Base-by-base conservation (phyloP, 1,140 invertebrate species). In the Magallana ariakensis region DNA sequence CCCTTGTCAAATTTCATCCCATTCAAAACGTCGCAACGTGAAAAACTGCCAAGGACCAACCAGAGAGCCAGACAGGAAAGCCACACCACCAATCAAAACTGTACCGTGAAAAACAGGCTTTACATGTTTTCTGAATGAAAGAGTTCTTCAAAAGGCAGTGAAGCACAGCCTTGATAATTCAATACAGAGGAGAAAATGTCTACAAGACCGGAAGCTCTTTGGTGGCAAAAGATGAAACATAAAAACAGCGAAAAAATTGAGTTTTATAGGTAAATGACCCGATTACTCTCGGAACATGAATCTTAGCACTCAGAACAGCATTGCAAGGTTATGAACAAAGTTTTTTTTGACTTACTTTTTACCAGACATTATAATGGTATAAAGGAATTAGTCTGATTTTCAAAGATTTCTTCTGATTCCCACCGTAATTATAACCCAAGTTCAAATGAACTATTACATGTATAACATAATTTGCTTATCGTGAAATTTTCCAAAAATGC, bases 61-160 rank as follows among this genome's bases (percentile, higher is more conserved):
- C 53, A 82, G 80, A 56, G 46, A 55, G 53, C 5, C 46, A 82
- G 80, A n/a, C 19, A 13, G 53, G 80, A 82, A 82, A 55, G 80
- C 53, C 53, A 82, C 55, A 55, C 55, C 55, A 82, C 66, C 66
- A 75, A 75, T 75, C 66, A 75, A 75, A 75, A 75, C 13, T 82
- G 46, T 53, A 54, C 46, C 53, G 80, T 82, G 80, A 82, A 82
- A 55, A 46, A 46, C 33, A 16, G 53, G 10, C 16, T n/a, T 55
- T 56, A 54, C 80, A 55, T n/a, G 80, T 82, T 54, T 54, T 54
- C 55, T 82, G 55, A 55, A 54, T 55, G 80, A 54, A 56, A 46
- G 16, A 55, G 53, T 7, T 46, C 15, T 54, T 82, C 55, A 82
- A 75, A 75, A 85, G 54, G 55, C 66, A 54, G 57, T 66, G 58